Conservation (phyloP, 2,113 vertebrate genomes). For the Carlito syrichta region DNA sequence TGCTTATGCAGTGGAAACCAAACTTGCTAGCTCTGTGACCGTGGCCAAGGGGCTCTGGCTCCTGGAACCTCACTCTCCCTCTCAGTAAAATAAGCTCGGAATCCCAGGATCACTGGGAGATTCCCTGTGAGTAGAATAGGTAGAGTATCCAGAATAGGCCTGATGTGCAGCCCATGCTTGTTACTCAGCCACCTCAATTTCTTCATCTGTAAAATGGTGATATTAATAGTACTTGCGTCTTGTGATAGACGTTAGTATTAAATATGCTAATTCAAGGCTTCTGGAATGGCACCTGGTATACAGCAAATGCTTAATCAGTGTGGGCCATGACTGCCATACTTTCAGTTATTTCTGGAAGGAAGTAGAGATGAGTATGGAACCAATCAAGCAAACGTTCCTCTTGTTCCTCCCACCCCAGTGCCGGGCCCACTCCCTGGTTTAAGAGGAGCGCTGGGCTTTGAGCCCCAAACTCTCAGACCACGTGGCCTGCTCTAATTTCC, state of each 20-base stretch:
- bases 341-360: neutral
- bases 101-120: neutral
- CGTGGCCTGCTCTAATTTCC: conserved; percentile 90
- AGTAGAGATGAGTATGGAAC: neutral
- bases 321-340: neutral
- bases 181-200: neutral
- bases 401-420: neutral
- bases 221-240: neutral
- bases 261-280: neutral
- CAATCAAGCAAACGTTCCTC: neutral
- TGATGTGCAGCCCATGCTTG: fast-evolving
- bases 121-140: neutral
- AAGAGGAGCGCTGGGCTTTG: neutral
- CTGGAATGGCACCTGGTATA: neutral
- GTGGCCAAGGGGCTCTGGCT: neutral
- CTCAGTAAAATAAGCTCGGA: neutral
- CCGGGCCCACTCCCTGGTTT: neutral
- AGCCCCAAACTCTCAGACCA: neutral
- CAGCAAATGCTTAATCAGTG: neutral
- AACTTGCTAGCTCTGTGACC: neutral
- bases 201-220: neutral
- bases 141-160: neutral
- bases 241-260: neutral
- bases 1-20: neutral
- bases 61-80: neutral